phyloP scores from a whole-genome alignment of 2,888 invertebrate genomes.

The Drosophila eohydei region DNA sequence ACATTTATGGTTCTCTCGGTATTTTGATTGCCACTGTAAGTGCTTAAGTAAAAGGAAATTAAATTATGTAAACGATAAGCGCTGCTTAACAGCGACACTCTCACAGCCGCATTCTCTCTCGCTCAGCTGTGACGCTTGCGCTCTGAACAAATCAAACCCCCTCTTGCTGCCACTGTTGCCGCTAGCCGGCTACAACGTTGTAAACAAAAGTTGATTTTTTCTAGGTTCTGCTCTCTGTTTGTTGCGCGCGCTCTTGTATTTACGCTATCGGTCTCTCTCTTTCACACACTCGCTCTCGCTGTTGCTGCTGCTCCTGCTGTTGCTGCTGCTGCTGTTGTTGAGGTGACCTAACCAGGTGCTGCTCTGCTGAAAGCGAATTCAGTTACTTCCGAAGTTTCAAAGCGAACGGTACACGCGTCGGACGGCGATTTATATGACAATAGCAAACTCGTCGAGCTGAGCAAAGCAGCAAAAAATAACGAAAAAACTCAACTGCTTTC shows the following conservation, averaged over 20 bases:
- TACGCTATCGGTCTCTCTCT: slow-evolving; percentile 14
- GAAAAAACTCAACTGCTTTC: slow-evolving; percentile 39
- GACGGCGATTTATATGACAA: slow-evolving; percentile 31
- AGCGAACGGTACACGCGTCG: slow-evolving; percentile 74
- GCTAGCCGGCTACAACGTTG: slow-evolving; percentile 58
- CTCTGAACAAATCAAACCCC: slow-evolving; percentile 21
- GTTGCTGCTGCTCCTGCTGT: slow-evolving; percentile 26
- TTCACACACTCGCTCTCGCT: slow-evolving; percentile 24
- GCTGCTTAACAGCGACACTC: slow-evolving; percentile 57
- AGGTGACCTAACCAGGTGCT: slow-evolving; percentile 83
- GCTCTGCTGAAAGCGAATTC: slow-evolving; percentile 77
- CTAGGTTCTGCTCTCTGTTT: slow-evolving; percentile 41
- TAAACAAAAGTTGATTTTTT: slow-evolving; percentile 68
- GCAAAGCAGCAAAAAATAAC: slow-evolving; percentile 43
- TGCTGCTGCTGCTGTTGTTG: slow-evolving; percentile 52
- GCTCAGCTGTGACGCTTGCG: slow-evolving; percentile 65
- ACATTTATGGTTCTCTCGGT: slow-evolving; percentile 35
- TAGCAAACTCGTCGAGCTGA: slow-evolving; percentile 49
- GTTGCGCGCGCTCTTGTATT: slow-evolving; percentile 41
- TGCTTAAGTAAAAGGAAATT: slow-evolving; percentile 68
- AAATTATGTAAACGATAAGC: slow-evolving; percentile 72
- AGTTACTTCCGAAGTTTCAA: slow-evolving; percentile 83
- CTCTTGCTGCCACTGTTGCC: slow-evolving; percentile 12
- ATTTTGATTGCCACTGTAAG: slow-evolving; percentile 63
- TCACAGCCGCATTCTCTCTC: slow-evolving; percentile 20